Conservation (phyloP, 2,113 vertebrate genomes). For the Bostrychus sinensis region DNA sequence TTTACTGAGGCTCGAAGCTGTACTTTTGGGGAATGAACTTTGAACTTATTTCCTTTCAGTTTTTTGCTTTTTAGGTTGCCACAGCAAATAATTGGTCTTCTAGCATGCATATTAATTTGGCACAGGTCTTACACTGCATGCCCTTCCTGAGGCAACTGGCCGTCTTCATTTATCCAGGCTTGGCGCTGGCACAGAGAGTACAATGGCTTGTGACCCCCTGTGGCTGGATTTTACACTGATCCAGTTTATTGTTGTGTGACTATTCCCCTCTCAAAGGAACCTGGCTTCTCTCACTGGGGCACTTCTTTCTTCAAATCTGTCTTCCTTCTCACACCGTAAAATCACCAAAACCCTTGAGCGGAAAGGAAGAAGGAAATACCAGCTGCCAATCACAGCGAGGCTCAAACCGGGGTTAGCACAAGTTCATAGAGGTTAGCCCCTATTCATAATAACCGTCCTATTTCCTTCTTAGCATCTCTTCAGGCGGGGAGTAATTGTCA, state of each 20-base stretch:
- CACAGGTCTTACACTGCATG: neutral
- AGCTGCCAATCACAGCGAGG: constrained; percentile 59
- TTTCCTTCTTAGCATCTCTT: constrained; percentile 71
- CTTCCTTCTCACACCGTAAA: constrained; percentile 47
- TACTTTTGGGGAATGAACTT: no score
- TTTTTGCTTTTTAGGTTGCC: no score
- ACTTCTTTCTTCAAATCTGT: constrained; percentile 43
- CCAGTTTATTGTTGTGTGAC: constrained; percentile 47
- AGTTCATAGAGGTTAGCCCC: constrained; percentile 55
- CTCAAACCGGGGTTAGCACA: constrained; percentile 53
- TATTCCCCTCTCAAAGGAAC: constrained; percentile 21
- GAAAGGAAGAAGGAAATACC: constrained; percentile 40
- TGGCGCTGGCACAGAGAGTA: neutral
- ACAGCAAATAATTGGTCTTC: neutral
- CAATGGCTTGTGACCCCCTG: constrained; percentile 7
- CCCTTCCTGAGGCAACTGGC: neutral
- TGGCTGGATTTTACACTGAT: constrained; percentile 38
- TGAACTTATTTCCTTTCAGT: no score
- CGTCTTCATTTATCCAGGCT: neutral
- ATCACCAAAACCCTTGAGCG: constrained; percentile 29
- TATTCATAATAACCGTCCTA: constrained; percentile 66
- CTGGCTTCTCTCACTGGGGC: constrained; percentile 24
- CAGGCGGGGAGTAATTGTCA: constrained; percentile 68
- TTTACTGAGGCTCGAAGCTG: no score
- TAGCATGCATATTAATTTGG: neutral